Evolutionary conservation across 2,113 vertebrate species (phyloP), one percentile per base, ranked within the genome.

Genomic region (Ibidorhyncha struthersii): DNA sequence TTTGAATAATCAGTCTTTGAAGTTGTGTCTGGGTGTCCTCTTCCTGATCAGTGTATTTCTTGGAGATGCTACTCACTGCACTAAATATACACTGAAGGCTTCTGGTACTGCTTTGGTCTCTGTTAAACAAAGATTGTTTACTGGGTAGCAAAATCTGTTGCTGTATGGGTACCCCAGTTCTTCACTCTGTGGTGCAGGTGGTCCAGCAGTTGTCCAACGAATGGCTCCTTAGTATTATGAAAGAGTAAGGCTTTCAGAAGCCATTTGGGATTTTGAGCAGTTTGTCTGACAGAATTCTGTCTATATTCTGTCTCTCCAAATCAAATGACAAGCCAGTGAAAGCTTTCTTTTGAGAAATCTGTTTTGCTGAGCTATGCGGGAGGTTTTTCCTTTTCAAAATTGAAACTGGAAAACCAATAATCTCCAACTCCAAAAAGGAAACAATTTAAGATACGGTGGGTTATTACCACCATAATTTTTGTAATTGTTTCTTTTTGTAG

Each of bases 141-240:
- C 70, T 67, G 56, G 20, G 17, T 62, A 67, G 82, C 69, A 78
- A 61, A 61, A 63, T 53, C 12, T 71, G 4, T 47, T 66, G 36
- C 36, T 61, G 3, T 71, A 8, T 23, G 29, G 34, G 27, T 53
- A 34, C 23, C 23, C 27, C 8, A 0, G 0, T 26, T 76, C 34
- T 47, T 83, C 41, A 15, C 10, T 85, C n/a, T 38, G 0, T 45
- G 55, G 40, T 82, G 61, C 71, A 72, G 65, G 29, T 34, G 12
- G 36, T 83, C 23, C 43, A 76, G 53, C 23, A 86, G 23, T 77
- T 77, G n/a, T 70, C 30, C 52, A 30, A 30, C 1, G 1, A 63
- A 49, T 8, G 32, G 56, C 43, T 47, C 21, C 12, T 50, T 27
- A 52, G 29, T 40, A n/a, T 14, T 43, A 65, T 40, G 63, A 43